These are phyloP conservation scores for Pseudorectes ferrugineus DNA, from an alignment of 2,113 vertebrate genomes.

Conservation along the genomic window DNA sequence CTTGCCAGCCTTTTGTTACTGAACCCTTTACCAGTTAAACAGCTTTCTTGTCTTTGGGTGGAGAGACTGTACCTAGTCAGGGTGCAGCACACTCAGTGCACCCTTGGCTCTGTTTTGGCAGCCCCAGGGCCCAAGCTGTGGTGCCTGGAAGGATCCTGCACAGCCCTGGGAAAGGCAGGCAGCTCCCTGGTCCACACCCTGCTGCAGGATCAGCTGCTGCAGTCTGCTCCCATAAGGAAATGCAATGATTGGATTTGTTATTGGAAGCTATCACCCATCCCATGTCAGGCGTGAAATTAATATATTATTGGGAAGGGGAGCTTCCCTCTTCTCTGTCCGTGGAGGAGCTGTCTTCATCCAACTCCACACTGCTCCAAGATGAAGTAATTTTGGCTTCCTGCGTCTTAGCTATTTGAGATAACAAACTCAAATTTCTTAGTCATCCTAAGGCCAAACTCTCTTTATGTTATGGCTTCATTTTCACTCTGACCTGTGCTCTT, in stretches of 20 bases:
- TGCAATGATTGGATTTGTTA: not conserved
- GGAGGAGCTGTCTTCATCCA: not conserved
- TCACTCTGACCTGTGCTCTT: not conserved
- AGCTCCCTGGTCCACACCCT: not conserved
- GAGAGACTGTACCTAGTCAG: not conserved
- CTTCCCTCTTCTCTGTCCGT: not conserved
- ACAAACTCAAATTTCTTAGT: not conserved
- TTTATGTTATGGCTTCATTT: not conserved
- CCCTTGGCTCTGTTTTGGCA: not conserved
- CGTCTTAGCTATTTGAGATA: not conserved
- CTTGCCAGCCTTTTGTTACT: not conserved
- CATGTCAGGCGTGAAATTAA: not conserved
- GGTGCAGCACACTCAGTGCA: not conserved
- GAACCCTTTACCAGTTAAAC: fast-evolving
- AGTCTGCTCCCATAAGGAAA: not conserved
- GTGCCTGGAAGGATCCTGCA: not conserved
- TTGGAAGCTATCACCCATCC: not conserved
- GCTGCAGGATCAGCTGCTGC: not conserved
- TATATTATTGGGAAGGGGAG: not conserved
- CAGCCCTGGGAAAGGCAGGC: not conserved
- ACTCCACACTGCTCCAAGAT: not conserved
- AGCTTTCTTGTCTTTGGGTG: not conserved
- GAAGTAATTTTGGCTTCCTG: not conserved
- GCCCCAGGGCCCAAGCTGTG: not conserved
- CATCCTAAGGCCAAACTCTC: not conserved